A percentile compares a stretch with the other conserved stretches of the same genome.
Conservation (phyloP, 1,140 invertebrate genomes). For the Aleiodes sp. region DNA sequence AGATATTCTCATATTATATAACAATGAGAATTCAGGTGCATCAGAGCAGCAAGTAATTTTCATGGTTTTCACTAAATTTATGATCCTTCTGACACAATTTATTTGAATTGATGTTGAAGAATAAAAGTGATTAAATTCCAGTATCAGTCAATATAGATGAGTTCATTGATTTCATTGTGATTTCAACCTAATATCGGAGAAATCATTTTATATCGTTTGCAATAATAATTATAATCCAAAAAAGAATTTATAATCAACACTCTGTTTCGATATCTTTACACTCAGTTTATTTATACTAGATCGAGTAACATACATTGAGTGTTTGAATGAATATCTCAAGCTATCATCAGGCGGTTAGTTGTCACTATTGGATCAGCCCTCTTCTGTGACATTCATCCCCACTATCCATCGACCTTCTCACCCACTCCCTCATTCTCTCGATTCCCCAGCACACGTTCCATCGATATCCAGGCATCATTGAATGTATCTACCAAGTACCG, state of each 20-base stretch:
- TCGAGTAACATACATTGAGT: not conserved
- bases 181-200: too few relatives aligned
- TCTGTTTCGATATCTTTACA: not conserved
- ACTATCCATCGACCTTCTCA: not conserved
- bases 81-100: too few relatives aligned
- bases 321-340: conserved; percentile 19
- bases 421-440: not conserved
- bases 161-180: too few relatives aligned
- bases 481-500: conserved; percentile 7
- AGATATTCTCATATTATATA: conserved; percentile 36
- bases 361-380: not conserved
- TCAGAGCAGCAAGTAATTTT: conserved; percentile 34
- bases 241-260: not conserved
- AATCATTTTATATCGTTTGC: too few relatives aligned
- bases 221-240: too few relatives aligned
- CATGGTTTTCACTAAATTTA: conserved; percentile 25
- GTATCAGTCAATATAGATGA: too few relatives aligned
- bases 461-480: not conserved
- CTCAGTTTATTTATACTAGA: not conserved
- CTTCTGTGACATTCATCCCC: conserved; percentile 1
- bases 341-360: conserved; percentile 6
- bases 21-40: conserved; percentile 32
- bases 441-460: not conserved
- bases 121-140: too few relatives aligned
- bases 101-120: too few relatives aligned